Base-by-base conservation (phyloP, 2,113 vertebrate genomes). In the Lamprologus tigripictilis region DNA sequence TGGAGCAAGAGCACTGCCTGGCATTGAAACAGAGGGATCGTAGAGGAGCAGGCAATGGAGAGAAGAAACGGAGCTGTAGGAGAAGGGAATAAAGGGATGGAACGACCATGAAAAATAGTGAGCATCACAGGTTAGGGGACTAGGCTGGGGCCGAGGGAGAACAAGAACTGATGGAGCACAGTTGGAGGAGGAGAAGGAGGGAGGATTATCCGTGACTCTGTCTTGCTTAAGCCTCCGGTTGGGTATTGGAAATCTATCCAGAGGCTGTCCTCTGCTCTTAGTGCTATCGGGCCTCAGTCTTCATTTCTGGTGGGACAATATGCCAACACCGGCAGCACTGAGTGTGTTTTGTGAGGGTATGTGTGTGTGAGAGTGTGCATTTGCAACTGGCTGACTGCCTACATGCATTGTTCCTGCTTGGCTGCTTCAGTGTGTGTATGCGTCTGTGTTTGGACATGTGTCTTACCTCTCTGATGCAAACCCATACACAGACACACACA, bases 191-290 rank as follows among this genome's bases (percentile, higher is more conserved):
- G 80, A 86, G 82, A 86, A 91, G 85, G 47, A 79, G 66, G 89
- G 68, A 91, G 92, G 95, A 95, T 96, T 93, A 94, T 89, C 89
- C 13, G 17, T 53, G 85, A 86, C 89, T 94, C 84, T 91, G 88
- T 94, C 92, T 94, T 89, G 88, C 89, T 95, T 94, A 95, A 95
- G 95, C 92, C 83, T 85, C 89, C 88, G 86, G 87, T 86, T 93
- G 87, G 61, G 54, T 94, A 94, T 95, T 91, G 92, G 92, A 95
- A 95, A 96, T 95, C 94, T 93, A 94, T 95, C 92, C 88, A 90
- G 87, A 92, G 93, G 86, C 94, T 89, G 92, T 93, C 88, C 89
- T 88, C 81, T 85, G 81, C 85, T 90, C 92, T 91, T 84, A 89
- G 86, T 42, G 83, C 91, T 89, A 93, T 91, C 58, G 17, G 92